Base-by-base conservation (phyloP, 1,140 invertebrate species). In the Papilio xuthus region DNA sequence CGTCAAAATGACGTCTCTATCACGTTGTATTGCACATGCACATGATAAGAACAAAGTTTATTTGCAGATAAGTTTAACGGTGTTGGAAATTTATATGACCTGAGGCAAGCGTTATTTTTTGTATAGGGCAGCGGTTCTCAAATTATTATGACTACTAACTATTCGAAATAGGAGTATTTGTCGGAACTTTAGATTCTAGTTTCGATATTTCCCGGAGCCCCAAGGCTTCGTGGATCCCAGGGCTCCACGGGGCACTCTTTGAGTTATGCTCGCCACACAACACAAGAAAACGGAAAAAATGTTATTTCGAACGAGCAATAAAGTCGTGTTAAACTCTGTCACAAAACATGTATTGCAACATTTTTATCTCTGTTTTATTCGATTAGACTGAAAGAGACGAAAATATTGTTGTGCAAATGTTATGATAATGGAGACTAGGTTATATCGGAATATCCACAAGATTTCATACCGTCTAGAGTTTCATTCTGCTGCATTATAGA, bases 41-140 rank as follows among this genome's bases (percentile, higher is more conserved):
- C 15, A 70, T 23, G 78, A 50, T 78, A 79, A 63, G 60, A 72
- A 47, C 56, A 71, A 28, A 26, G 53, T 28, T 50, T 41, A 79
- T 41, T 20, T 26, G 53, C 73, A 9, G 53, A 9, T 53, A 56
- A 56, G n/a, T 26, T 26, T 32, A 26, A 32, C 15, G 3, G 13
- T 28, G 6, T 6, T 28, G 60, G 26, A 67, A 50, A 50, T 3
- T 13, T 47, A 67, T 67, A 56, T 56, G 53, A 56, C n/a, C n/a
- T 56, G 28, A 12, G 60, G 13, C 13, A 32, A 67, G 4, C 4
- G 56, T 26, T 60, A 60, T 2, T 60, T 32, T 32, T 18, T 63
- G 60, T 63, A 15, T 53, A 18, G 50, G 0, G n/a, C 18, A 20
- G 7, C 32, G 32, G 32, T 37, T 37, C 2, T 37, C 32, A 37